Base-by-base conservation (phyloP, 2,888 invertebrate genomes). In the Oscheius onirici region DNA sequence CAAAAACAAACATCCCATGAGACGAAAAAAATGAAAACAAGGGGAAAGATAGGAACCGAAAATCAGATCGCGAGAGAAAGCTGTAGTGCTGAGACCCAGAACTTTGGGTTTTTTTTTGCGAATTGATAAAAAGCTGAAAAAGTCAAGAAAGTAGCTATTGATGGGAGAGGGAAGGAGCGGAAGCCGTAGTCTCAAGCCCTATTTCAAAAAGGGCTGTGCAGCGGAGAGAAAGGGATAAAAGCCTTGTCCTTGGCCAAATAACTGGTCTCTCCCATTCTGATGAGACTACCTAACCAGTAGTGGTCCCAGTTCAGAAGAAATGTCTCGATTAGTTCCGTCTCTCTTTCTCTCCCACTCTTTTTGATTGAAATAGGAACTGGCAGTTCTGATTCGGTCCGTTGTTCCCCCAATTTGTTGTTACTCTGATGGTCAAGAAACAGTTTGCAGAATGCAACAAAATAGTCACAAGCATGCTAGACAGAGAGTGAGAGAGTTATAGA, bases 151-250 rank as follows among this genome's bases (percentile, higher is more conserved):
- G 17, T 20, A 17, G 49, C 49, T 22, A 20, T 20, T 17, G 49
- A 74, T 28, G 1, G 74, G 75, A 6, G 74, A 46, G 0, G 76
- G 61, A 1, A 78, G n/a, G 63, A 65, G 76, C 78, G 6, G 78
- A 71, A 22, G 76, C 63, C 2, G 74, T 76, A 0, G 72, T 66
- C 22, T 74, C 71, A 24, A 71, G 74, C 58, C 71, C 73, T 17
- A 20, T 49, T 20, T 49, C 22, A 49, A 22, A 17, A 17, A 49
- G 17, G 15, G 49, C 49, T 17, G 17, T 17, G 17, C 17, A 49
- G 22, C 10, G 49, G 6, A 49, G 49, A 22, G 22, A 8, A 22
- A 49, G 49, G 17, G 17, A 17, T 10, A 17, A 49, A 17, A 17
- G 49, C 49, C 20, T 17, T 49, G 49, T 49, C 49, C 49, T 17